Evolutionary conservation across 2,797 vertebrate genomes (phyloP).

Genomic region (Sebastes minor): DNA sequence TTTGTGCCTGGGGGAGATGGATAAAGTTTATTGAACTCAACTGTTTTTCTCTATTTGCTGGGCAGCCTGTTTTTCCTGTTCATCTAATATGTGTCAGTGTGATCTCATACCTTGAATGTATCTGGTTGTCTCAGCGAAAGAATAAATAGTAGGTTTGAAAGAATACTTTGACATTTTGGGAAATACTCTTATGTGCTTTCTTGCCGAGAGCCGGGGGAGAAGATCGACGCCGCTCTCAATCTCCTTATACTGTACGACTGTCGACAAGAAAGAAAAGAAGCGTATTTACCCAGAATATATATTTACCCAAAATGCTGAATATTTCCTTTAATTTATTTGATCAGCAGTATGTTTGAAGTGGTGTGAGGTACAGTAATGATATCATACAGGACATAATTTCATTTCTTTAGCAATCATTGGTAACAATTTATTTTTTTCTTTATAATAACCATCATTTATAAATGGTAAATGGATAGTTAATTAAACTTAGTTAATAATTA

Average conservation of each 20-base stretch:
- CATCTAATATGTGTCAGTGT: not conserved
- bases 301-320: too few relatives aligned
- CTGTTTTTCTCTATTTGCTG: constrained; percentile 4
- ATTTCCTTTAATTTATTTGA: not conserved
- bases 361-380: not conserved
- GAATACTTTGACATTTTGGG: not conserved
- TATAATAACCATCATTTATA: too few relatives aligned
- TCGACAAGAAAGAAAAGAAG: not conserved
- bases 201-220: not conserved
- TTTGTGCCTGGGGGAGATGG: constrained; percentile 17
- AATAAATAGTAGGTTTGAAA: not conserved
- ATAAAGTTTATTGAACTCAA: constrained; percentile 42
- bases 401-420: not conserved
- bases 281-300: too few relatives aligned
- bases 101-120: not conserved
- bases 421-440: not conserved
- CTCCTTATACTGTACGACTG: not conserved
- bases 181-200: not conserved
- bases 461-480: too few relatives aligned
- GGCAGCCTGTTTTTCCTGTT: not conserved
- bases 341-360: not conserved
- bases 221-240: not conserved
- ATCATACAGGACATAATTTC: not conserved
- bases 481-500: too few relatives aligned
- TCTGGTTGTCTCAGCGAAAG: not conserved